A percentile compares a stretch with the other conserved stretches of the same genome.
phyloP scores from a whole-genome alignment of 2,888 invertebrate genomes.

The Philaethria dido region DNA sequence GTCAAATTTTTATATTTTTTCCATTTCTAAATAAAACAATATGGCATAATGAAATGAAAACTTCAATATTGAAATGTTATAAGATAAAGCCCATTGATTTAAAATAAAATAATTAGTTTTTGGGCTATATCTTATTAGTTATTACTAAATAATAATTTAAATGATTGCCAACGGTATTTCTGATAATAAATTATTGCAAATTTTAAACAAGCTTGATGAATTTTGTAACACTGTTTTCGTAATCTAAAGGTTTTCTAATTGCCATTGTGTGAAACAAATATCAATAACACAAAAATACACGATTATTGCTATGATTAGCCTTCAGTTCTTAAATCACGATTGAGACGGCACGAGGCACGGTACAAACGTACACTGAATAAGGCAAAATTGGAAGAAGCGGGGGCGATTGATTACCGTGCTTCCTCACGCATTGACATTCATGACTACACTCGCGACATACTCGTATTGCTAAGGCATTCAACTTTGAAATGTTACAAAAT shows the following conservation, averaged over 20 bases:
- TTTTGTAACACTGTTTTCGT: no score
- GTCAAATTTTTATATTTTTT: no score
- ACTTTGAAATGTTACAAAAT: neutral
- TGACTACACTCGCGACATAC: constrained; percentile 43
- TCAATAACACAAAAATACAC: neutral
- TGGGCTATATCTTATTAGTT: no score
- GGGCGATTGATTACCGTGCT: constrained; percentile 52
- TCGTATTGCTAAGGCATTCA: constrained; percentile 6
- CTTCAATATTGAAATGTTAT: no score
- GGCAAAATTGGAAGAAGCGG: constrained; percentile 63
- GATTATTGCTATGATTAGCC: neutral
- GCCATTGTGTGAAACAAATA: neutral
- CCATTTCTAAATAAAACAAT: no score
- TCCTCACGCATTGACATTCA: constrained; percentile 57
- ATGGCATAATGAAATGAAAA: no score
- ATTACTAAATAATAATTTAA: no score
- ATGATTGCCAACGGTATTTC: no score
- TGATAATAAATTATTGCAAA: no score
- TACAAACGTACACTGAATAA: constrained; percentile 54
- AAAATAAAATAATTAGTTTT: no score
- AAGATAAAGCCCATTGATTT: no score
- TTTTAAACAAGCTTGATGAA: no score
- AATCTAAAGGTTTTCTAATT: neutral
- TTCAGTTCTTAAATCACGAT: neutral
- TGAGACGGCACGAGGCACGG: constrained; percentile 5